phyloP scores from a whole-genome alignment of 2,888 invertebrate species.

The Plagodis pulveraria region DNA sequence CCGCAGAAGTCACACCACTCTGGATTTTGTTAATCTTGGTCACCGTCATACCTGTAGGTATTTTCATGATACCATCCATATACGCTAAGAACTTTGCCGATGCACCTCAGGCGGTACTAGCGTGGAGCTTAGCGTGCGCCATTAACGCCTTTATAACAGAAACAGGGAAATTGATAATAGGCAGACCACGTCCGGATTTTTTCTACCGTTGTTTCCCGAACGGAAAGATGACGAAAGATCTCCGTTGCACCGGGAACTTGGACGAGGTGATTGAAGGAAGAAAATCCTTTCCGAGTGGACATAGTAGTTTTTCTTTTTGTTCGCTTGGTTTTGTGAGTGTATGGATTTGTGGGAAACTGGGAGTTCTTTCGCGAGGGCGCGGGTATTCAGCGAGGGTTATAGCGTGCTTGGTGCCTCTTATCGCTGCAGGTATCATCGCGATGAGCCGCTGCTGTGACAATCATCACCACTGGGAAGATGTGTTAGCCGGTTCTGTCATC shows the following conservation, averaged over 20 bases:
- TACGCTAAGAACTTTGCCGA: constrained; percentile 46
- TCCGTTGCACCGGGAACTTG: constrained; percentile 87
- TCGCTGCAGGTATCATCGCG: constrained; percentile 87
- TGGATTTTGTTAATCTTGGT: constrained; percentile 86
- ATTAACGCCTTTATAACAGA: constrained; percentile 87
- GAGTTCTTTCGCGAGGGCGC: constrained; percentile 85
- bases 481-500: constrained; percentile 87
- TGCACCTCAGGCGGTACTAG: constrained; percentile 65
- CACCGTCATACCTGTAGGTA: constrained; percentile 85
- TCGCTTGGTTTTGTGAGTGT: constrained; percentile 89
- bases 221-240: constrained; percentile 77
- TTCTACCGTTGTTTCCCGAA: constrained; percentile 93
- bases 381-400: constrained; percentile 86
- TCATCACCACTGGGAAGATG: constrained; percentile 95
- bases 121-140: constrained; percentile 86
- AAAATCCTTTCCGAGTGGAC: constrained; percentile 95
- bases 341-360: constrained; percentile 89
- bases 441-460: constrained; percentile 93
- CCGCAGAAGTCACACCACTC: constrained; percentile 88
- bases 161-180: constrained; percentile 84
- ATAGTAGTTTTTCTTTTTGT: constrained; percentile 92
- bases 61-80: constrained; percentile 69
- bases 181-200: constrained; percentile 93
- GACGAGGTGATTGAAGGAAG: constrained; percentile 88
- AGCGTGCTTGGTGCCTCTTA: constrained; percentile 85